Evolutionary conservation across 2,888 invertebrate species (phyloP), one percentile per base, ranked within the genome.

Genomic region (Dendrolimus pini): DNA sequence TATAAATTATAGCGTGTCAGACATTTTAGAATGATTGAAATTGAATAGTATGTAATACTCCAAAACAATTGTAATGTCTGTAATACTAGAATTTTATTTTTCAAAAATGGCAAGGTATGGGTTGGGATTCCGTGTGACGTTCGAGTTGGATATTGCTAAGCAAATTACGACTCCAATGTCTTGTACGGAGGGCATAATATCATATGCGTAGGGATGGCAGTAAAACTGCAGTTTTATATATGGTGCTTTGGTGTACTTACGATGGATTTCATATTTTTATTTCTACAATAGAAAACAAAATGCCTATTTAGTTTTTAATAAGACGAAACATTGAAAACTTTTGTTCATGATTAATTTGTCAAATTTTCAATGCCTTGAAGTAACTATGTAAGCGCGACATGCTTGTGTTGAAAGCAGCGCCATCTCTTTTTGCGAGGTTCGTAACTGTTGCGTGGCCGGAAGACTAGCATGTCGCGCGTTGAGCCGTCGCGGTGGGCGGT

Each of bases 221-320:
- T 88, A 12, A 78, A 77, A 88, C 88, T 87, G 87, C 86, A 65
- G 73, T 72, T 74, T 30, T 30, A 30, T 12, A 76, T 77, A 77
- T 84, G 89, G 89, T 89, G 89, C 88, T 89, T 81, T 85, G 75
- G 76, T 82, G 88, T 89, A 89, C 89, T 89, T 89, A 89, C 85
- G 83, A 83, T 74, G 85, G 86, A 84, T 84, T 82, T 82, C 70
- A 77, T 75, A 78, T 66, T 81, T 79, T 82, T 81, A 75, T 79
- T 79, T 82, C 71, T 81, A 76, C 74, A 79, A 76, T 75, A 75
- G 71, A 71, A 72, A 74, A 69, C 68, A 68, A 66, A 71, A 67
- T 75, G 78, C 78, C 77, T 86, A 82, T 83, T 85, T 84, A 80
- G 84, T 85, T 83, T 82, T 75, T 77, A 70, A 69, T 71, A 74